A percentile compares a stretch with the other conserved stretches of the same genome.
These are phyloP conservation scores for Drosophila punjabiensis DNA, from an alignment of 1,140 invertebrate genomes.

Conservation along the genomic window DNA sequence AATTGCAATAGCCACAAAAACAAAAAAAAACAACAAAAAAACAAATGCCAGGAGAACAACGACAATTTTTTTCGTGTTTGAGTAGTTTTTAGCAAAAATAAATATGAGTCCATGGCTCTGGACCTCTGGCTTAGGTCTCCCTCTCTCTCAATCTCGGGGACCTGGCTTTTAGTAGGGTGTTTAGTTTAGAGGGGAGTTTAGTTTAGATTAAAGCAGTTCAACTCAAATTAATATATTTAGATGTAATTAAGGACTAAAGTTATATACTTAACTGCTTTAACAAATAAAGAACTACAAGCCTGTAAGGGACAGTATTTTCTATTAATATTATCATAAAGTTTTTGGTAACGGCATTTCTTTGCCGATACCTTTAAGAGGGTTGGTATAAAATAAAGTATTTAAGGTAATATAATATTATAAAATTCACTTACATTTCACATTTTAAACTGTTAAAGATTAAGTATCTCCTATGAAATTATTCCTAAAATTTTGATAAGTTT, in stretches of 20 bases:
- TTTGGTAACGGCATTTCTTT: too few relatives aligned
- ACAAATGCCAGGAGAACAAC: constrained; percentile 56
- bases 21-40: neutral
- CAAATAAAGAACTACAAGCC: neutral
- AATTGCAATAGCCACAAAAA: constrained; percentile 40
- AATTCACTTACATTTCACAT: too few relatives aligned
- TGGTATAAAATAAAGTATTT: too few relatives aligned
- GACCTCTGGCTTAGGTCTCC: constrained; percentile 25
- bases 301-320: neutral
- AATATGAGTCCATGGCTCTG: constrained; percentile 67
- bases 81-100: constrained; percentile 58
- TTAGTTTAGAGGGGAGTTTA: neutral
- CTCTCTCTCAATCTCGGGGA: neutral
- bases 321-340: neutral
- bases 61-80: constrained; percentile 57
- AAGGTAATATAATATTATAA: too few relatives aligned
- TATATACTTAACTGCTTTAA: neutral
- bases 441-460: too few relatives aligned
- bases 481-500: neutral
- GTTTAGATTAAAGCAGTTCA: neutral
- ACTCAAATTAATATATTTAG: neutral
- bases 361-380: too few relatives aligned
- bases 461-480: neutral
- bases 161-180: constrained; percentile 25
- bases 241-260: too few relatives aligned